Percentiles rank a stretch among this genome's conserved stretches.
Conservation (phyloP, 2,888 invertebrate genomes). For the Cheilosia grossa region DNA sequence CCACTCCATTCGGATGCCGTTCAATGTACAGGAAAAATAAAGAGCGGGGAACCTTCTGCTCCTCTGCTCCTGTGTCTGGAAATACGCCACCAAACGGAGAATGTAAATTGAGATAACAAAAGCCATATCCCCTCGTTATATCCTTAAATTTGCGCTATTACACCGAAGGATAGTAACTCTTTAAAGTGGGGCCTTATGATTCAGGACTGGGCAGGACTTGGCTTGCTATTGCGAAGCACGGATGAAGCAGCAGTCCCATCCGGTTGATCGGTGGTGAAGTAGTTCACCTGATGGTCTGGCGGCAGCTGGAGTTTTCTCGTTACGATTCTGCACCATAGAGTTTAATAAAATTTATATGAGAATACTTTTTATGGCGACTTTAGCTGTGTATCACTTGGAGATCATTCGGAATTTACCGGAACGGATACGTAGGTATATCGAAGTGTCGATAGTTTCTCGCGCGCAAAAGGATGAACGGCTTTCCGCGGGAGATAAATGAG, state of each 20-base stretch:
- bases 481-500: too few species aligned
- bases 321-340: conserved; percentile 43
- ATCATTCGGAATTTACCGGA: conserved; percentile 23
- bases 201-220: conserved; percentile 9
- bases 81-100: conserved; percentile 46
- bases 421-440: conserved; percentile 11
- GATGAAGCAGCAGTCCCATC: conserved; percentile 14
- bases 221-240: background rate
- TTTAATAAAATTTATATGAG: conserved; percentile 67
- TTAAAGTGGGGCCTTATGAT: conserved; percentile 64
- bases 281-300: conserved; percentile 36
- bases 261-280: conserved; percentile 15
- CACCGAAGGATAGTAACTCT: conserved; percentile 65
- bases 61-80: background rate
- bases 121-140: conserved; percentile 42
- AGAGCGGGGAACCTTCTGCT: conserved; percentile 1
- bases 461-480: too few species aligned
- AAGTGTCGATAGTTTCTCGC: conserved; percentile 8
- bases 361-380: conserved; percentile 42
- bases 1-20: conserved; percentile 48
- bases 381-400: conserved; percentile 21
- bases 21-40: conserved; percentile 18
- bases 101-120: conserved; percentile 72
- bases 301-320: conserved; percentile 51
- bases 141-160: conserved; percentile 59